Percentiles rank a stretch among this genome's conserved stretches.
These are phyloP conservation scores for Hylaea fasciaria DNA, from an alignment of 2,888 invertebrate genomes.

Conservation along the genomic window DNA sequence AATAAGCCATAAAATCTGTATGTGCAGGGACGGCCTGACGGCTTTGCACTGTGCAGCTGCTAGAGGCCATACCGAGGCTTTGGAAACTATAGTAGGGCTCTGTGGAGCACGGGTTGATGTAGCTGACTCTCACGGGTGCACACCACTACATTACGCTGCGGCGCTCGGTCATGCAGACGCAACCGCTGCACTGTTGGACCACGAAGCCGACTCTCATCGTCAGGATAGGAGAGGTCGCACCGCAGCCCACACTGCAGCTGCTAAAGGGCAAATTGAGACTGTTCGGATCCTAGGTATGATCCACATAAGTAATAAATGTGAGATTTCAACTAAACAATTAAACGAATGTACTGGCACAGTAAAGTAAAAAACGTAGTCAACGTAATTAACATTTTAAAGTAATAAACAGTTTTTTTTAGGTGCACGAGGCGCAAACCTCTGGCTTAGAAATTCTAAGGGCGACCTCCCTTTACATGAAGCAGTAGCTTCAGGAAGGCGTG, in stretches of 20 bases:
- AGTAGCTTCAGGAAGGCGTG: constrained; percentile 94
- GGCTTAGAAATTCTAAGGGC: constrained; percentile 96
- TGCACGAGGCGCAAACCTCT: constrained; percentile 92
- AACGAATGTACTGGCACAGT: too few relatives aligned
- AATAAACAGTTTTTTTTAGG: constrained; percentile 52
- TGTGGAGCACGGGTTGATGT: constrained; percentile 96
- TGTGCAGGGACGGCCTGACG: constrained; percentile 93
- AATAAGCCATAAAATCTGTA: too few relatives aligned
- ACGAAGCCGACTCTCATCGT: constrained; percentile 95
- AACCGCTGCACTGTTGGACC: constrained; percentile 93
- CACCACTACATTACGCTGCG: constrained; percentile 98
- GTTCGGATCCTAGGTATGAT: constrained; percentile 87
- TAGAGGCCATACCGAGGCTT: constrained; percentile 96
- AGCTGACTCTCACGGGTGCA: constrained; percentile 97
- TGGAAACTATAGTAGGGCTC: constrained; percentile 93
- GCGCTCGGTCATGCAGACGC: constrained; percentile 98
- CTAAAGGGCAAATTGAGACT: constrained; percentile 97
- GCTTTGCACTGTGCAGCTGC: constrained; percentile 99
- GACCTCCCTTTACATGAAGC: constrained; percentile 99
- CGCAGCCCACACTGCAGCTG: constrained; percentile 97
- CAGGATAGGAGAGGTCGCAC: constrained; percentile 97
- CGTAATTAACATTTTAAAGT: too few relatives aligned
- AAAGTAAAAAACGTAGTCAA: too few relatives aligned
- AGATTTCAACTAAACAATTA: neutral
- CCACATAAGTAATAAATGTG: neutral